Evolutionary conservation across 2,888 invertebrate species (phyloP).

Genomic region (Sphecodes monilicornis): DNA sequence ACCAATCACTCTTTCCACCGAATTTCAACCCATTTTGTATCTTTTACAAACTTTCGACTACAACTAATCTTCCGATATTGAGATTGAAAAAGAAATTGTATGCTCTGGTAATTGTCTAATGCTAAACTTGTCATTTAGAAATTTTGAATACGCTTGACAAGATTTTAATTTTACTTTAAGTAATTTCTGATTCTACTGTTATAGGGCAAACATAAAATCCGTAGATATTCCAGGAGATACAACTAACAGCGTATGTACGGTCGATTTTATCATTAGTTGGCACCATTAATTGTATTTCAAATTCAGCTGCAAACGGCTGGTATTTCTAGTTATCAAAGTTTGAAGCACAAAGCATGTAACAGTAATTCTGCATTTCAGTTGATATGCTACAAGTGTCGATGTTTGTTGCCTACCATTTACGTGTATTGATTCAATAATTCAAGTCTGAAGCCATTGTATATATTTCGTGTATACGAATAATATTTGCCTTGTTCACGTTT

Average conservation of each 20-base stretch:
- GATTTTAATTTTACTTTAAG: neutral
- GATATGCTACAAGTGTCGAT: neutral
- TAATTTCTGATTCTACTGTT: neutral
- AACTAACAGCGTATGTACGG: neutral
- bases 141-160: neutral
- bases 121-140: neutral
- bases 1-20: neutral
- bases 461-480: neutral
- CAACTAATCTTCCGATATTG: neutral
- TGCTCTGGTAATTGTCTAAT: neutral
- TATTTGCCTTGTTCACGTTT: neutral
- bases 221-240: neutral
- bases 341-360: neutral
- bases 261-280: neutral
- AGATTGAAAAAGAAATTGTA: neutral
- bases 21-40: neutral
- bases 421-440: neutral
- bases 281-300: neutral
- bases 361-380: constrained; percentile 6
- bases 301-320: neutral
- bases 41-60: neutral
- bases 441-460: neutral
- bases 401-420: neutral
- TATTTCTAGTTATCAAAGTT: neutral
- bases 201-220: neutral